Base-by-base conservation (phyloP, 2,797 vertebrate species). In the Darevskia mixta region DNA sequence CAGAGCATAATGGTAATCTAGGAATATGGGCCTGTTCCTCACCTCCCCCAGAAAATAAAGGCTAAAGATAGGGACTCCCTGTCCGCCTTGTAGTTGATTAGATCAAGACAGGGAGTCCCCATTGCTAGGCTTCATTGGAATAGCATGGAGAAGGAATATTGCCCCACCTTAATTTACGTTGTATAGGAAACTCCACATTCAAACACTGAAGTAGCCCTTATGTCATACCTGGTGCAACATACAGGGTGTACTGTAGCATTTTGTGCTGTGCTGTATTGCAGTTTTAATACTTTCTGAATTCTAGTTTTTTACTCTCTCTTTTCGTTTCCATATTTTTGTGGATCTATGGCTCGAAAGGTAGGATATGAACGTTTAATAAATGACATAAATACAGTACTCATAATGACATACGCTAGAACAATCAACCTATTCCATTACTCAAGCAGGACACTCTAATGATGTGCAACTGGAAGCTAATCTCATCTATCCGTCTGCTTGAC, bases 401-500 rank as follows among this genome's bases (percentile, higher is more conserved):
- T 41, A 76, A 9, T 76, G n/a, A 8, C 55, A 87, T 49, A 13
- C 20, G 41, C 72, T 92, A 77, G 27, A 86, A 55, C 4, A 86
- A 90, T 85, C 27, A 29, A 13, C 5, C 61, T 9, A 49, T 82
- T 1, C 0, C 90, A 38, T 92, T 6, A 0, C 38, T 76, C 87
- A 55, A 91, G 71, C 82, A 25, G 6, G 29, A 80, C 29, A 8
- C 86, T 58, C 45, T 82, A 82, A 38, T 76, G 35, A 86, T 91
- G 88, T 73, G 67, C 79, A 76, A 82, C n/a, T 10, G 0, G 72
- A n/a, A 80, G 2, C 15, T 79, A 66, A 90, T 87, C 45, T 79
- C 86, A 55, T 71, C 49, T 82, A 82, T n/a, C 86, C 78, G 80
- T 43, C 49, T 84, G 8, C 77, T 82, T 90, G 72, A 55, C 75